Base-by-base conservation (phyloP, 1,140 invertebrate species). In the Halictus rubicundus region DNA sequence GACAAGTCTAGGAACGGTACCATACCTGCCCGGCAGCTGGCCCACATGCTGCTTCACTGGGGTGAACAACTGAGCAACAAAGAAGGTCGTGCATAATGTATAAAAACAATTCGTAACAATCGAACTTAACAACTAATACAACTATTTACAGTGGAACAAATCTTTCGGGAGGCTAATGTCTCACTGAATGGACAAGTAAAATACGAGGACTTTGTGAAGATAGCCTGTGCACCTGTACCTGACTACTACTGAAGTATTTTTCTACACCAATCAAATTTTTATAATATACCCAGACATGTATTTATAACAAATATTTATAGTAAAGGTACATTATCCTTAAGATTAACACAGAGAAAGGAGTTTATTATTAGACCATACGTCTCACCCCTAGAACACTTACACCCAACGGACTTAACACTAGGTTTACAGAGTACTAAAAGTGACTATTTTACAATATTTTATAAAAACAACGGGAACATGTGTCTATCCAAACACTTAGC, bases 121-220 rank as follows among this genome's bases (percentile, higher is more conserved):
- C 39, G 37, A 37, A 73, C 10, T 70, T 65, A 32, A 21, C 19
- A 10, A 65, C 14, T 21, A 60, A 69, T 23, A 27, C 8, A 14
- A 83, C 80, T 74, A n/a, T 77, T 94, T 94, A 59, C 93, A 96
- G 97, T 99, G 54, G 98, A 99, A 87, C 96, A 98, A 76, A 97
- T 99, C 72, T 98, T 99, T 88, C 94, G 97, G 23, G 98, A 99
- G 92, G 97, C 98, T 0, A 98, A 98, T 91, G 96, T 99, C 8
- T 95, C 95, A 5, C 95, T 96, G 49, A 96, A 95, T 88, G 97
- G 97, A 23, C 95, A 95, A 16, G 96, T 99, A 0, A 96, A 96
- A 59, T 99, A 99, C 90, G 96, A 98, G 88, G 97, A 98, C 89
- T 98, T 99, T 93, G 96, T 99, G 0, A 98, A 98, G 91, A 98